phyloP scores from a whole-genome alignment of 1,140 invertebrate species.

The Camponotus pennsylvanicus region DNA sequence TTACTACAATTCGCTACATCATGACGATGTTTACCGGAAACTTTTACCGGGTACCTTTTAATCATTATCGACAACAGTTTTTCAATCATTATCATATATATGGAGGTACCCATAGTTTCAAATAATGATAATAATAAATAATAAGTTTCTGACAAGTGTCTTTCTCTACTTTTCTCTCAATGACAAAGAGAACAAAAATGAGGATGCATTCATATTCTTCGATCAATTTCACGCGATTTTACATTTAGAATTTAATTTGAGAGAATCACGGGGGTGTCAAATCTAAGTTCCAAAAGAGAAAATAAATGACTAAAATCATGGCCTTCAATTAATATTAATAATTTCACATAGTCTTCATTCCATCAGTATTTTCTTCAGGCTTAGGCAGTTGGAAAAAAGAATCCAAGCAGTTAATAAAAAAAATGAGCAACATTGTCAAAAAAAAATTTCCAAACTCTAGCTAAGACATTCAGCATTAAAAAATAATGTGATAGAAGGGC shows the following conservation, averaged over 20 bases:
- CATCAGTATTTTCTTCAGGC: not conserved
- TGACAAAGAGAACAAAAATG: not conserved
- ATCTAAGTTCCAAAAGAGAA: not conserved
- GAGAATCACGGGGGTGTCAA: too few relatives aligned
- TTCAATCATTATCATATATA: conserved; percentile 21
- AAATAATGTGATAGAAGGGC: not conserved
- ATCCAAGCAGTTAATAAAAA: not conserved
- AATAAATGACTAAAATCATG: not conserved
- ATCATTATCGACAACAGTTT: not conserved
- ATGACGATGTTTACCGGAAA: conserved; percentile 18
- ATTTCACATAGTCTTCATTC: not conserved
- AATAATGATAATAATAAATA: conserved; percentile 1
- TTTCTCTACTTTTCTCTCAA: not conserved
- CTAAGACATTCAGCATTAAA: not conserved
- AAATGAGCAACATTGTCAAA: not conserved
- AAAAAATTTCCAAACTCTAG: not conserved
- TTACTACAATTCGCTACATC: not conserved
- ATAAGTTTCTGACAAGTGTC: not conserved
- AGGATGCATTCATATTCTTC: not conserved
- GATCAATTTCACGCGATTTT: not conserved
- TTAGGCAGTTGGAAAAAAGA: not conserved
- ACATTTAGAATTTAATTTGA: not conserved
- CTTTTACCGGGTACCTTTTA: too few relatives aligned
- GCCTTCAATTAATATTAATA: not conserved
- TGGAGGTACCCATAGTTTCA: not conserved